phyloP scores from a whole-genome alignment of 2,797 vertebrate genomes.

The Podarcis lilfordi region DNA sequence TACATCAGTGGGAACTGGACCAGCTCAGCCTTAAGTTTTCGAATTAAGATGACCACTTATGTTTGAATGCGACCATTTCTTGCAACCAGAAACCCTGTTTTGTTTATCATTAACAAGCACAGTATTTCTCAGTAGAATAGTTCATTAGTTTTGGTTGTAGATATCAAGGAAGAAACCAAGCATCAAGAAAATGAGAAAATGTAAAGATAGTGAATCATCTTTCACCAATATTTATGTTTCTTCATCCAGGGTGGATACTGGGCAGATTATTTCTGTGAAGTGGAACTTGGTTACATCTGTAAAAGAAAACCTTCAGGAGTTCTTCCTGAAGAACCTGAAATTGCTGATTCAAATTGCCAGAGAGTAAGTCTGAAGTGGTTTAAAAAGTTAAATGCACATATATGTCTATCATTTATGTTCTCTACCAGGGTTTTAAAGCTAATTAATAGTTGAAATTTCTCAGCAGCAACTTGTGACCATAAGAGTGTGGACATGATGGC shows the following conservation, averaged over 20 bases:
- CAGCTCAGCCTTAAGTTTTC: too few species aligned
- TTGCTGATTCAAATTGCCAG: constrained; percentile 81
- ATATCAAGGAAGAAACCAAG: neutral
- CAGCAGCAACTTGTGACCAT: too few species aligned
- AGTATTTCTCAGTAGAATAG: neutral
- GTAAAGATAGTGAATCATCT: neutral
- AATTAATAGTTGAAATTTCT: neutral
- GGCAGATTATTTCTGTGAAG: constrained; percentile 89
- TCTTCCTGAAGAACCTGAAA: constrained; percentile 65
- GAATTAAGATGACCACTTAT: too few species aligned
- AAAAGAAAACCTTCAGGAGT: constrained; percentile 85
- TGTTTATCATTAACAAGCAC: too few species aligned
- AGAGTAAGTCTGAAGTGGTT: constrained; percentile 78
- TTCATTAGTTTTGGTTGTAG: neutral
- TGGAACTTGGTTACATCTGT: constrained; percentile 85
- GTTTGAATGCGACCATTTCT: too few species aligned
- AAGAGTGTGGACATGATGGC: too few species aligned
- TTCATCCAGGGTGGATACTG: constrained; percentile 86
- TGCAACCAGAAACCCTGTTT: too few species aligned
- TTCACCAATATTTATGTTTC: constrained; percentile 15
- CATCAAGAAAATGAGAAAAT: neutral
- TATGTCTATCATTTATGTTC: neutral
- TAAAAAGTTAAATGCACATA: neutral
- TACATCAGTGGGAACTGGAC: too few species aligned
- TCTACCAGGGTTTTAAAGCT: neutral